Percentiles rank a stretch among this genome's conserved stretches.
These are phyloP conservation scores for Gonatopus flavifemur DNA, from an alignment of 1,140 invertebrate genomes.

Conservation along the genomic window DNA sequence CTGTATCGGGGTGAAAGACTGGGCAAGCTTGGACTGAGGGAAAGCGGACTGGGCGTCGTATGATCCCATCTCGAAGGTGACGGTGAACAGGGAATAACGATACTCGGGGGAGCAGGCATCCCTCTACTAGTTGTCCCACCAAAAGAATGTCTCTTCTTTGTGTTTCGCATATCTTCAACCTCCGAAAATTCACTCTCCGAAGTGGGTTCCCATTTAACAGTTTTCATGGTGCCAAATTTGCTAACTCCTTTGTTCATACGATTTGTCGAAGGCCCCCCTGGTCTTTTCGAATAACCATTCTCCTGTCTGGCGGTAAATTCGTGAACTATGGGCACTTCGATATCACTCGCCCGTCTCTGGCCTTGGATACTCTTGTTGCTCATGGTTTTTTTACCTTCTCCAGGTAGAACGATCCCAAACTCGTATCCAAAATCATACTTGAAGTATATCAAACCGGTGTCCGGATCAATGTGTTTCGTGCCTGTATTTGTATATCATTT, in stretches of 20 bases:
- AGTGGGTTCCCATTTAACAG: conserved; percentile 66
- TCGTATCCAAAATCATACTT: conserved; percentile 84
- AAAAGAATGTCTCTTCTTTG: conserved; percentile 43
- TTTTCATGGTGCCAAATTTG: conserved; percentile 57
- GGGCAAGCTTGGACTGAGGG: conserved; percentile 63
- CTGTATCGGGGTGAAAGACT: conserved; percentile 59
- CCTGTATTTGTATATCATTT: conserved; percentile 62
- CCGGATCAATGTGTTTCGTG: conserved; percentile 75
- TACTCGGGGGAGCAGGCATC: conserved; percentile 49
- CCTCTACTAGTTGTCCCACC: conserved; percentile 5
- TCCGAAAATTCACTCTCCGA: conserved; percentile 67
- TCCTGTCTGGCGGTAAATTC: conserved; percentile 55
- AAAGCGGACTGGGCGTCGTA: conserved; percentile 62
- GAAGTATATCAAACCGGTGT: conserved; percentile 78
- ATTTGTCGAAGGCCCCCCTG: neutral
- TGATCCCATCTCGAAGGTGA: conserved; percentile 59
- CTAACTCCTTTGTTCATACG: conserved; percentile 14
- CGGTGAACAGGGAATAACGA: conserved; percentile 45
- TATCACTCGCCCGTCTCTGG: conserved; percentile 59
- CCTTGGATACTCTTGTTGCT: conserved; percentile 55
- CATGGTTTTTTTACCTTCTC: conserved; percentile 63
- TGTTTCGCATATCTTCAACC: conserved; percentile 52
- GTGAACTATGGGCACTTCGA: conserved; percentile 67
- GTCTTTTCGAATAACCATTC: conserved; percentile 42
- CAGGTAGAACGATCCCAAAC: conserved; percentile 73